Base-by-base conservation (phyloP, 2,888 invertebrate species). In the Seira ritae region DNA sequence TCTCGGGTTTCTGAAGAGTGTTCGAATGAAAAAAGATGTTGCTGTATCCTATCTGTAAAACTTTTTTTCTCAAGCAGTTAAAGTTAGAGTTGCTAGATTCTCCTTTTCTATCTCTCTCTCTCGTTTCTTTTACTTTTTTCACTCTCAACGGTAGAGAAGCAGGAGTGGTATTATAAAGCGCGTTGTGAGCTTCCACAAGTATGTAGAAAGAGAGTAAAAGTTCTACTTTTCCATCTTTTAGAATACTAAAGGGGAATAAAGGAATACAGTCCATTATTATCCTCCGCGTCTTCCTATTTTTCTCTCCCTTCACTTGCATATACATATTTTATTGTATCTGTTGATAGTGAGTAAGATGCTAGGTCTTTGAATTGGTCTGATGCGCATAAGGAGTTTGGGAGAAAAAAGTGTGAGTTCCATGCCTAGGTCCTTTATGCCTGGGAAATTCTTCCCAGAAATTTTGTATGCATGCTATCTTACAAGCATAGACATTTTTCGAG, bases 381-480 rank as follows among this genome's bases (percentile, higher is more conserved):
- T 55, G 55, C 55, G 12, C 3, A 12, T 12, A 55, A 55, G 55
- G 15, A 55, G 55, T n/a, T 12, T 55, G 55, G 55, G 3, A 55
- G 17, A 8, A 55, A 8, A 31, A 31, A 31, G 31, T 31, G 31
- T 31, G n/a, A n/a, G n/a, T n/a, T n/a, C n/a, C n/a, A n/a, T n/a
- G 31, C 31, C 31, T 31, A 31, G 8, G 31, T 31, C 12, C 55
- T 55, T 15, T 42, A 42, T 42, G 42, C 42, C 6, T 42, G 42
- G 6, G 12, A 42, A 42, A 42, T 6, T 65, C 60, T 65, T 69
- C n/a, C 60, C 20, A 31, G 46, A 24, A 50, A 23, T 31, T 37
- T 17, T 22, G 50, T 62, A 77, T 78, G 78, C 78, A 78, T 74
- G 66, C 31, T n/a, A n/a, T 31, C 31, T 31, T 31, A 8, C 8